Conservation (phyloP, 2,888 invertebrate genomes). For the Mycogona germanica region DNA sequence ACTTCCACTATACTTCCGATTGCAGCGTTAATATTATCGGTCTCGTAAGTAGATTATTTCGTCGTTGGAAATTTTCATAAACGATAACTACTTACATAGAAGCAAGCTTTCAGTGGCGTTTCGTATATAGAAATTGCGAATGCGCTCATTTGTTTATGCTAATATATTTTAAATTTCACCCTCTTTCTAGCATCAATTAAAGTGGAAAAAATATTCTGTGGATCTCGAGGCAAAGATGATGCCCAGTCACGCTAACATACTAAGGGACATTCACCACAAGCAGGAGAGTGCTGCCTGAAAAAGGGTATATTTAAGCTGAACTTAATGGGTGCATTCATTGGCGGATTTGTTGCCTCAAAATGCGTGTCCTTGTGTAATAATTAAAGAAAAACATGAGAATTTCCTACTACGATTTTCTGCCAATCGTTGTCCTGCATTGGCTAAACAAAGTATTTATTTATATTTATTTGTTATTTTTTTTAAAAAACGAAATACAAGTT, state of each 20-base stretch:
- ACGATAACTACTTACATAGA: too few species aligned
- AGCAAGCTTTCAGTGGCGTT: not conserved
- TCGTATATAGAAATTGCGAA: not conserved
- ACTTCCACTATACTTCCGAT: conserved; percentile 64
- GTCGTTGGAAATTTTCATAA: too few species aligned
- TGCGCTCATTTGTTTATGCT: not conserved
- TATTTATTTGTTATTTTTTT: too few species aligned
- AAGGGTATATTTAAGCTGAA: too few species aligned
- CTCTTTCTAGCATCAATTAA: conserved; percentile 11
- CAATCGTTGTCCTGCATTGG: too few species aligned
- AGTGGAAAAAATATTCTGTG: conserved; percentile 16
- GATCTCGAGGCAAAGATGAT: conserved; percentile 18
- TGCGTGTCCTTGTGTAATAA: too few species aligned
- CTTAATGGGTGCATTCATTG: too few species aligned
- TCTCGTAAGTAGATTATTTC: conserved; percentile 12
- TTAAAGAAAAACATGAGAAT: too few species aligned
- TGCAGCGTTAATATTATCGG: conserved; percentile 7
- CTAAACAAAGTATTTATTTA: too few species aligned
- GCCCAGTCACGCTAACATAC: conserved; percentile 16
- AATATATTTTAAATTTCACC: not conserved
- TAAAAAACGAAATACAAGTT: too few species aligned
- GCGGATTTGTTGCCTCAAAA: too few species aligned
- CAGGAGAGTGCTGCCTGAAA: conserved; percentile 15
- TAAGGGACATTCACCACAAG: conserved; percentile 16
- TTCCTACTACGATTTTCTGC: too few species aligned